A percentile compares a stretch with the other conserved stretches of the same genome.
These are phyloP conservation scores for Rhabdomys pumilio DNA, from an alignment of 2,797 vertebrate genomes.

Conservation along the genomic window DNA sequence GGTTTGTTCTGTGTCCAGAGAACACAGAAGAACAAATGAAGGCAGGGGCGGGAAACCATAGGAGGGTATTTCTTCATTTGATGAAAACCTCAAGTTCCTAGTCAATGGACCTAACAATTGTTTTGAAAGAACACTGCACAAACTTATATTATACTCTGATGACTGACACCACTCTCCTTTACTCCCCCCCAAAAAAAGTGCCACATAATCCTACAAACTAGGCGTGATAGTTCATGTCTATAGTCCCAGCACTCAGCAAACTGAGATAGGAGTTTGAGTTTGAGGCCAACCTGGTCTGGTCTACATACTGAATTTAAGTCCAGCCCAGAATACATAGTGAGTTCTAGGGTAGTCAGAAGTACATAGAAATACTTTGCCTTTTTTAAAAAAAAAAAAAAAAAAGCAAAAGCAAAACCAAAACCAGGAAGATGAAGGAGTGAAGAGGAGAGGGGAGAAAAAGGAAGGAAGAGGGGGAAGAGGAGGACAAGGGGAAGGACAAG, in stretches of 20 bases:
- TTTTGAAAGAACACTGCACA: not conserved
- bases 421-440: not conserved
- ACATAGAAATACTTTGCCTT: not conserved
- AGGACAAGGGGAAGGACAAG: not conserved
- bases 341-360: not conserved
- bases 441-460: not conserved
- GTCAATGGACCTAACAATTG: not conserved
- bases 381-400: not conserved
- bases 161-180: not conserved
- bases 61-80: not conserved
- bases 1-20: not conserved
- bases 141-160: not conserved
- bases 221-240: not conserved
- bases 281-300: not conserved
- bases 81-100: not conserved
- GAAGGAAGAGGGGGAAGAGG: not conserved
- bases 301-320: not conserved
- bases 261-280: not conserved
- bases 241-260: not conserved
- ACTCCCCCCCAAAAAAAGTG: not conserved
- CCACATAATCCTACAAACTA: not conserved
- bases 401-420: not conserved
- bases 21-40: not conserved
- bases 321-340: not conserved
- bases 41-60: not conserved